Base-by-base conservation (phyloP, 1,140 invertebrate genomes). In the Harpegnathos saltator region DNA sequence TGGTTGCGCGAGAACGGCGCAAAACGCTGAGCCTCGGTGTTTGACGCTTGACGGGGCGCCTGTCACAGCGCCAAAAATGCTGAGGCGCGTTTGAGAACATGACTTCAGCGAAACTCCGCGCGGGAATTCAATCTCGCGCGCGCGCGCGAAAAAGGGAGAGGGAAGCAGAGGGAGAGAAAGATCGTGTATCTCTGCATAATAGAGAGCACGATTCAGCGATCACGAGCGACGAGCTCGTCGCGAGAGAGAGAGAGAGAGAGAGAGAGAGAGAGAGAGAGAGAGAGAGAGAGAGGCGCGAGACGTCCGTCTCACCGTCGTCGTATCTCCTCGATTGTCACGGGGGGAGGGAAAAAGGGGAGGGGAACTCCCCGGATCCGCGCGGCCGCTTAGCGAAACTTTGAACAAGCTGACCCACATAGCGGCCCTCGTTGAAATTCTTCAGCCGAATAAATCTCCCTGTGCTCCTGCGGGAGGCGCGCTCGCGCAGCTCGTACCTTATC, bases 391-490 rank as follows among this genome's bases (percentile, higher is more conserved):
- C 22, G 14, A 66, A 50, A 54, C 15, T 24, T 26, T 0, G 26
- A 62, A 22, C 38, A 59, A 44, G 24, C 14, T 65, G 80, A 82
- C 80, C 80, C 61, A 82, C 50, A 74, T 74, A 29, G 59, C 59
- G 22, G 56, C 50, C n/a, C 12, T 44, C 48, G 71, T 65, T 82
- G 22, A 74, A 74, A 66, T 82, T 73, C 50, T 54, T 59, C 38
- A 24, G 33, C n/a, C 24, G 71, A 66, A 75, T 75, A 66, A 82
- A 66, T 74, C 69, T 19, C 50, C 54, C 22, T 48, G 17, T 33
- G n/a, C n/a, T 63, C 26, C 12, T 33, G 72, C 61, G 48, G 24
- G 73, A 58, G n/a, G 22, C n/a, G 48, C 38, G 38, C n/a, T 63
- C 44, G 62, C 17, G 19, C 29, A n/a, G 26, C 19, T 62, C 48